Evolutionary conservation across 1,140 invertebrate genomes (phyloP), one percentile per base, ranked within the genome.

Genomic region (Drusus annulatus): DNA sequence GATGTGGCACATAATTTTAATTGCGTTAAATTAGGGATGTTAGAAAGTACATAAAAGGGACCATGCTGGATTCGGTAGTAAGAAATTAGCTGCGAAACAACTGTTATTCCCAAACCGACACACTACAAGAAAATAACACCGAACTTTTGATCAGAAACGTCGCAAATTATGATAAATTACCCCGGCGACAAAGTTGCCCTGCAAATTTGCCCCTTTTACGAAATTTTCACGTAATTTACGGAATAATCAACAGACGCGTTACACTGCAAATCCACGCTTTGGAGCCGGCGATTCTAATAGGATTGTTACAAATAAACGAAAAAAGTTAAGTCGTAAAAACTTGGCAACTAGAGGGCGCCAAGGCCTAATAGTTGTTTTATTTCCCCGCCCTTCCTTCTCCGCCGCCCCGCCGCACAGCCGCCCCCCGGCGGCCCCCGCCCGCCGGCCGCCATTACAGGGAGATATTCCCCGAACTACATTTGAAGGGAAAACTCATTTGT

Each of bases 301-400:
- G 58, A 75, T 79, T 80, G 75, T 80, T 83, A 78, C 81, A 80
- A 83, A 83, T 79, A 83, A 80, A 80, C 81, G 75, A 76, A 83
- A 83, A 83, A 83, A 83, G 81, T 83, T 83, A 69, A 56, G 79
- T 75, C 76, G 79, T 83, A 83, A 83, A 83, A 83, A 80, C 62
- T 77, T 76, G 78, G 75, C 79, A 82, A 82, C 81, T 82, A 80
- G 78, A 77, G 56, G 52, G 63, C 76, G 71, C 62, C n/a, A 28
- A 60, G 65, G 36, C n/a, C 69, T 76, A 82, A 82, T 82, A 82
- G 77, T 82, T 82, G 81, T 79, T 79, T 82, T 73, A 76, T 79
- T 76, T 79, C 78, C 74, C 58, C 31, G 19, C 54, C n/a, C n/a
- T n/a, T n/a, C n/a, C n/a, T n/a, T n/a, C n/a, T n/a, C n/a, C n/a